phyloP scores from a whole-genome alignment of 2,113 vertebrate species.

The Rhea americana region DNA sequence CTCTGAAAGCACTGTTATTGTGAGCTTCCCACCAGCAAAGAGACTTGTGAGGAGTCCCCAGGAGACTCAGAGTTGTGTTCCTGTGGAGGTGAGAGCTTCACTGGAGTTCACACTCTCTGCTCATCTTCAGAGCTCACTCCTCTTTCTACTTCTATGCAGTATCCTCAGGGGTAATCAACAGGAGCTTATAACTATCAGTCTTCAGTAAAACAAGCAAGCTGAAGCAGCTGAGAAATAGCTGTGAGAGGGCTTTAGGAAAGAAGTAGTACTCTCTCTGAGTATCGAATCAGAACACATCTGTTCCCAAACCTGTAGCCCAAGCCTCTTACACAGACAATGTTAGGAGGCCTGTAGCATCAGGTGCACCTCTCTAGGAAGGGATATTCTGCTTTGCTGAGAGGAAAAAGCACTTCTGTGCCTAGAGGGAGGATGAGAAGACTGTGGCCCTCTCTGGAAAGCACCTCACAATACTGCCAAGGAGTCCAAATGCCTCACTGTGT shows the following conservation, averaged over 20 bases:
- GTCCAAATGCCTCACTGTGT: not conserved
- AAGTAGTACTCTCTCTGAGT: not conserved
- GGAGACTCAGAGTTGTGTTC: fast-evolving
- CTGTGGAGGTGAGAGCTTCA: not conserved
- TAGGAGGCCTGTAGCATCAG: not conserved
- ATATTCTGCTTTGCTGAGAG: not conserved
- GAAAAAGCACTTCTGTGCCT: not conserved
- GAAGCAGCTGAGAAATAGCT: not conserved
- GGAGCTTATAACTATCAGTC: no score
- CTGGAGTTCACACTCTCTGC: fast-evolving
- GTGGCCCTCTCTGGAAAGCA: not conserved
- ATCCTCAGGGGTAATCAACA: fast-evolving
- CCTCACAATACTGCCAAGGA: not conserved
- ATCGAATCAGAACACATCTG: not conserved
- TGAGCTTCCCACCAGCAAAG: not conserved
- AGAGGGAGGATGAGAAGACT: not conserved
- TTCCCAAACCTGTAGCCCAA: not conserved
- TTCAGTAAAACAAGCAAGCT: not conserved
- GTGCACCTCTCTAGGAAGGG: not conserved
- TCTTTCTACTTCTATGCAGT: not conserved
- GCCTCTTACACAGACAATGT: not conserved
- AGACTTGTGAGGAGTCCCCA: not conserved
- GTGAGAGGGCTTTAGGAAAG: not conserved
- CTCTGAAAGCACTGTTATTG: not conserved
- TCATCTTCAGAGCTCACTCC: not conserved